Percentiles rank a stretch among this genome's conserved stretches.
phyloP scores from a whole-genome alignment of 1,140 invertebrate genomes.

The Globodera rostochiensis region DNA sequence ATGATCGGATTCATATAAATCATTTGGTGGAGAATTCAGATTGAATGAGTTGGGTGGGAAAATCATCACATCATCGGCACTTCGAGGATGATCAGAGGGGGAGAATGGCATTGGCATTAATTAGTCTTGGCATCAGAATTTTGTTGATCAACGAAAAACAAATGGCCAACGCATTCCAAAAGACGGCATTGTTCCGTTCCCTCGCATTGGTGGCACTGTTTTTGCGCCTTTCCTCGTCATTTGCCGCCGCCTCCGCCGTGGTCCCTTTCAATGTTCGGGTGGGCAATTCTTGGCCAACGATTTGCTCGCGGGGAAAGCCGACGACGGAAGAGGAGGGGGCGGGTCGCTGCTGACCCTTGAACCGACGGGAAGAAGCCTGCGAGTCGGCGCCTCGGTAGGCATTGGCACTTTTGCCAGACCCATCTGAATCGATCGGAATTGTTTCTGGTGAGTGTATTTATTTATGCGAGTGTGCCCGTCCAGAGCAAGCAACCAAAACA shows the following conservation, averaged over 20 bases:
- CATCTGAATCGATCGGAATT: background rate
- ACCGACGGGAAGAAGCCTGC: background rate
- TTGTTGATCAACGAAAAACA: background rate
- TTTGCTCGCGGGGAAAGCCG: background rate
- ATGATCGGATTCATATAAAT: no score
- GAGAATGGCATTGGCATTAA: no score
- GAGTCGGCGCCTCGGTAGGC: background rate
- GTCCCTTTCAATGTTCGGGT: background rate
- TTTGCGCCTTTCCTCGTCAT: background rate
- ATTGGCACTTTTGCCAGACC: background rate
- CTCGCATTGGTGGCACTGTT: background rate
- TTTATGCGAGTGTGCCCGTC: background rate
- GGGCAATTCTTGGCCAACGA: slow-evolving; percentile 1
- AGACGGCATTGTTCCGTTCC: background rate
- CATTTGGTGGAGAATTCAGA: no score
- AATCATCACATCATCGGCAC: no score
- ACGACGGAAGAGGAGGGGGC: background rate
- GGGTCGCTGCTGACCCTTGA: background rate
- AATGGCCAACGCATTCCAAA: background rate
- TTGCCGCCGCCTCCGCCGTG: background rate
- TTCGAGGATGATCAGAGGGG: no score
- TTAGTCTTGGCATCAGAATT: no score
- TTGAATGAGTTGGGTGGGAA: no score
- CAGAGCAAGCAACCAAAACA: background rate
- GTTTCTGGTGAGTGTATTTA: background rate